Conservation (phyloP, 64 coral and sea anemone species). For the Trachythela sp. region DNA sequence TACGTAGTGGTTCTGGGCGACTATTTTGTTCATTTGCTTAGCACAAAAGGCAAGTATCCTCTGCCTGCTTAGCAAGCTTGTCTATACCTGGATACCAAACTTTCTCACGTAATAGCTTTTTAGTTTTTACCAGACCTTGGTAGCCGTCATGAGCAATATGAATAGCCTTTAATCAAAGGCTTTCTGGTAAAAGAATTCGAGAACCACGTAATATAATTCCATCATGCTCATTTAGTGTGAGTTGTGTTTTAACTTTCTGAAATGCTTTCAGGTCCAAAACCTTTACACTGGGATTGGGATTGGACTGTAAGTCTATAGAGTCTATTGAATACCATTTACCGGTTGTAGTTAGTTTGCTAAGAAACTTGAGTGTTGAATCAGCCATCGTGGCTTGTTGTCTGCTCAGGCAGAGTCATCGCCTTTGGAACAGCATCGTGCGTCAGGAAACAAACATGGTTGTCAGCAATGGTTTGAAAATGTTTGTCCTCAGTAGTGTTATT, state of each 20-base stretch:
- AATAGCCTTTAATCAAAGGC: neutral
- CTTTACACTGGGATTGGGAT: neutral
- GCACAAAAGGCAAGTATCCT: neutral
- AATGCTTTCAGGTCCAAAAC: neutral
- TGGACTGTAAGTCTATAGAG: neutral
- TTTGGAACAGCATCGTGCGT: slow-evolving; percentile 18
- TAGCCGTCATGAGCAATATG: neutral
- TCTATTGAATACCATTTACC: neutral
- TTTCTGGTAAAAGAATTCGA: neutral
- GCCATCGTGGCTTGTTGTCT: slow-evolving; percentile 1
- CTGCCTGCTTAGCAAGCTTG: neutral
- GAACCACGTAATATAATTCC: neutral
- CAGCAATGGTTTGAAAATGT: neutral
- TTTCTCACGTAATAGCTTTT: too few relatives aligned
- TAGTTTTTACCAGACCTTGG: too few relatives aligned
- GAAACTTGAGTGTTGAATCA: neutral
- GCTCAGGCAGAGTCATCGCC: slow-evolving; percentile 18
- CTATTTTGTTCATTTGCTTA: neutral
- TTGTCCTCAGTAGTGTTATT: neutral
- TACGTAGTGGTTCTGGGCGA: neutral
- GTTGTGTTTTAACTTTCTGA: neutral
- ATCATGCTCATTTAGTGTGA: neutral
- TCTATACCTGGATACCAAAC: too few relatives aligned
- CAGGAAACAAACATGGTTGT: slow-evolving; percentile 24
- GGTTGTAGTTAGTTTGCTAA: neutral